Percentiles rank a stretch among this genome's conserved stretches.
Conservation (phyloP, 1,140 invertebrate genomes). For the Dendroctonus ponderosae region DNA sequence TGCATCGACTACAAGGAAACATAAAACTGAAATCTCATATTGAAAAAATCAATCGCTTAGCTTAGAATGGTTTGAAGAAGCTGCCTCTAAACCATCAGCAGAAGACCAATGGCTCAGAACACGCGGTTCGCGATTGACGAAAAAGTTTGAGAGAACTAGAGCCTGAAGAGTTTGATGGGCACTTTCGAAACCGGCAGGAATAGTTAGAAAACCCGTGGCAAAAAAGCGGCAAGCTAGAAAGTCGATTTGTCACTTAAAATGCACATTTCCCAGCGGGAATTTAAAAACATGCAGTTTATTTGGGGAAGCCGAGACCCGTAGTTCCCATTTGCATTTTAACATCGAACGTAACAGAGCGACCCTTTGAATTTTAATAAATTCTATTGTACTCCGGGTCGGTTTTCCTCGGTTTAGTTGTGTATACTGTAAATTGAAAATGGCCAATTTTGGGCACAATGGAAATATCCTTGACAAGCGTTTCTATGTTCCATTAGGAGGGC, state of each 20-base stretch:
- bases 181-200: no score
- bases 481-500: no score
- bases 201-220: not conserved
- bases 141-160: no score
- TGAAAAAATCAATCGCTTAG: no score
- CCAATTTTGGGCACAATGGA: slow-evolving; percentile 5
- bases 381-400: slow-evolving; percentile 6
- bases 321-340: slow-evolving; percentile 19
- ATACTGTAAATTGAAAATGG: slow-evolving; percentile 15
- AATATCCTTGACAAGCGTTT: not conserved
- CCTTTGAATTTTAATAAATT: slow-evolving; percentile 21
- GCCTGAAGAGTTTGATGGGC: no score
- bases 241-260: slow-evolving; percentile 15
- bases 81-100: no score
- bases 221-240: slow-evolving; percentile 11
- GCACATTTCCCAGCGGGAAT: slow-evolving; percentile 13
- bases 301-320: slow-evolving; percentile 1
- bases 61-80: no score
- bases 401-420: slow-evolving; percentile 6
- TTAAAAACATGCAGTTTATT: slow-evolving; percentile 22
- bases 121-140: no score
- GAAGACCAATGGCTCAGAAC: no score
- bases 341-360: slow-evolving; percentile 20
- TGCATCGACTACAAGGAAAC: no score
- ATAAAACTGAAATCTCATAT: no score